Evolutionary conservation across 2,888 invertebrate species (phyloP).

Genomic region (Arge pagana): DNA sequence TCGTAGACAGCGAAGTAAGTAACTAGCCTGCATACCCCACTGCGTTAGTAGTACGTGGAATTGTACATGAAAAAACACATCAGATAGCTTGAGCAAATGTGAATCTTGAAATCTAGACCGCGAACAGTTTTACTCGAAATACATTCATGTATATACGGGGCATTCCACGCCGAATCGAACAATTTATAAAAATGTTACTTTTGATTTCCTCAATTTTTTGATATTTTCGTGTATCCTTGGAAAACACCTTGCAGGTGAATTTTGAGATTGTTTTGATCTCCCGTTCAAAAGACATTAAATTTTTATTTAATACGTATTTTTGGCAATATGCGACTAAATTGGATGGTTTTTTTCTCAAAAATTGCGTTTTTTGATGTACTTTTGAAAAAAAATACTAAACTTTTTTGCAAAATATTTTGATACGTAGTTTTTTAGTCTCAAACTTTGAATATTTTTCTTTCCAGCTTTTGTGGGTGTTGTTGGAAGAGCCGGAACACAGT

Average conservation of each 20-base stretch:
- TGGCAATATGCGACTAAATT: too few species aligned
- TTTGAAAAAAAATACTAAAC: constrained; percentile 9
- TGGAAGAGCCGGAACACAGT: constrained; percentile 68
- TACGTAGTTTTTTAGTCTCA: neutral
- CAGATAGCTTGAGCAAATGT: neutral
- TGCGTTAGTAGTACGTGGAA: neutral
- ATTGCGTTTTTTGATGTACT: constrained; percentile 6
- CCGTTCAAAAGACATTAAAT: too few species aligned
- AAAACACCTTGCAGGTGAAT: too few species aligned
- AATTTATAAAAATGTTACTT: too few species aligned
- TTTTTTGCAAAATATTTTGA: neutral
- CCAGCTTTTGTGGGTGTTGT: constrained; percentile 62
- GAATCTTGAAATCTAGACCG: neutral
- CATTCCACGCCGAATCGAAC: too few species aligned
- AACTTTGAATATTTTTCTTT: constrained; percentile 25
- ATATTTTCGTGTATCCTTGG: too few species aligned
- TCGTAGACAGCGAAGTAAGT: constrained; percentile 69
- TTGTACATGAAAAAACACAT: neutral
- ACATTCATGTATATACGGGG: too few species aligned
- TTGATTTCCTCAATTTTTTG: too few species aligned
- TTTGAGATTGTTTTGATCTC: too few species aligned
- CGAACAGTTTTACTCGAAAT: too few species aligned
- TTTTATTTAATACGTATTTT: too few species aligned
- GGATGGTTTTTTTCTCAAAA: neutral
- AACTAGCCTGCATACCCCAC: neutral